Base-by-base conservation (phyloP, 64 coral and sea anemone species). In the Hydrozoanthus tunicans region DNA sequence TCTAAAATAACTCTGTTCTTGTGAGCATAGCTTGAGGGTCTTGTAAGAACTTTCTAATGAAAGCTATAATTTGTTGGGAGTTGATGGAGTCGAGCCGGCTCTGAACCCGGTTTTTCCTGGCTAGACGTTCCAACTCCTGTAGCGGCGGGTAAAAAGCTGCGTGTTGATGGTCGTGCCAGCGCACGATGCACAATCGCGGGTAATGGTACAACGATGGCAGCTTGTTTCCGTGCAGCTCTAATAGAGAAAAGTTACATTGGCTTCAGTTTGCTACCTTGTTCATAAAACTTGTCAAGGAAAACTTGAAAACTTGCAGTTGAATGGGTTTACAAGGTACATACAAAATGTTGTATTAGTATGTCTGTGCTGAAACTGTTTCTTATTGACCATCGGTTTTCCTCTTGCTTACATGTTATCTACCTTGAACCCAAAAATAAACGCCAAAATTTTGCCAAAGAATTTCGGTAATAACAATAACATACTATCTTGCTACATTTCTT, bases 1-100 rank as follows among this genome's bases (percentile, higher is more conserved):
- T 85, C 58, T 89, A 97, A 63, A 97, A 97, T 90, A 92, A 92
- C 62, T 97, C 95, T 60, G 95, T 97, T 82, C 93, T 94, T 7
- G 94, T 70, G 12, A 94, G 74, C 78, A 91, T 70, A 32, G 64
- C 69, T 61, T 43, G 55, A 7, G 95, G 92, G 56, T 97, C 84
- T 23, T 90, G 74, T 7, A 97, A 11, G 25, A 91, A 97, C 64
- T 92, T 75, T 76, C 51, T 72, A 6, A 75, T 83, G 56, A 97
- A 97, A 52, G 93, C 91, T 58, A 97, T 94, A 24, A 97, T 97
- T 61, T 97, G 77, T 70, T 97, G 95, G 3, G 92, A 91, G 61
- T 89, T 90, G 53, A 97, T 97, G 32, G 61, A 78, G 59, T 97
- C 73, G 13, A 97, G 92, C 4, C 95, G 89, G 0, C 73, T 83